Conservation (phyloP, 2,113 vertebrate genomes). For the Crotalus viridis region DNA sequence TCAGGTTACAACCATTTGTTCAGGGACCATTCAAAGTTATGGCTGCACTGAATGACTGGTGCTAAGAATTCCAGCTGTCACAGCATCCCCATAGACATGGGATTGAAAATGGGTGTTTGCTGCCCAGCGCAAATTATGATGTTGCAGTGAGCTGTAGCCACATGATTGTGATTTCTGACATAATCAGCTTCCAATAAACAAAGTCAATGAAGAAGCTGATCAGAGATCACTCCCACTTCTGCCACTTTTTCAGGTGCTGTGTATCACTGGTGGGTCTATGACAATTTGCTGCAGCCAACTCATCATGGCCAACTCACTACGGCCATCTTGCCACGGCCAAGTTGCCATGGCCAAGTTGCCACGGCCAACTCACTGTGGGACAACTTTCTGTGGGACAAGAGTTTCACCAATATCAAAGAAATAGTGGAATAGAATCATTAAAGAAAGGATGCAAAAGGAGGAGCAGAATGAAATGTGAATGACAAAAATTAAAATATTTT, state of each 20-base stretch:
- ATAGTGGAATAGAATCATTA: neutral
- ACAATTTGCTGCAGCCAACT: neutral
- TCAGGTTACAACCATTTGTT: neutral
- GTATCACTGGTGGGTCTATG: neutral
- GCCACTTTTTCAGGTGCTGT: neutral
- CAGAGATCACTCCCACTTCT: neutral
- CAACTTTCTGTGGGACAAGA: neutral
- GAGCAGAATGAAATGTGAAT: neutral
- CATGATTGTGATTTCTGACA: neutral
- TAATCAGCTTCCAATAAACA: neutral
- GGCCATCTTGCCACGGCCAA: neutral
- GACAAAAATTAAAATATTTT: neutral
- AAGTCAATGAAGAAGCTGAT: neutral
- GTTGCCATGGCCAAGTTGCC: neutral
- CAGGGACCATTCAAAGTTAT: neutral
- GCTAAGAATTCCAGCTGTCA: neutral
- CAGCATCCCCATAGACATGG: neutral
- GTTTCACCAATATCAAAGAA: neutral
- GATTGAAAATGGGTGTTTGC: neutral
- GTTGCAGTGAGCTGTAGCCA: neutral
- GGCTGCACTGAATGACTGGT: neutral
- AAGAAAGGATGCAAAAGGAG: neutral
- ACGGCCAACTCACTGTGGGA: neutral
- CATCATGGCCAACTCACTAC: neutral
- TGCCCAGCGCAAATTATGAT: neutral